These are phyloP conservation scores for Agrotis clavis DNA, from an alignment of 2,888 invertebrate species.

Conservation along the genomic window DNA sequence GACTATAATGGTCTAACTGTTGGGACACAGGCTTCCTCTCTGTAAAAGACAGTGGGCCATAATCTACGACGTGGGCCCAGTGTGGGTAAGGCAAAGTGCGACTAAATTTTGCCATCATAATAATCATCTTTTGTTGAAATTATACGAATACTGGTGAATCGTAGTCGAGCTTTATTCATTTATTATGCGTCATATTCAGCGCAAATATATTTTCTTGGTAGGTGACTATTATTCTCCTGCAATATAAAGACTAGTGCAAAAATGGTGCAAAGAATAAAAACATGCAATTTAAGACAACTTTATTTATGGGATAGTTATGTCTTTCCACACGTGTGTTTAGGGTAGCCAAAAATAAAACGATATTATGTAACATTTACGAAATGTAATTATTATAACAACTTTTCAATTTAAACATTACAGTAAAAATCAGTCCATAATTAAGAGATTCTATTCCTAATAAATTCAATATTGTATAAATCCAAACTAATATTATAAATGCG, in stretches of 20 bases:
- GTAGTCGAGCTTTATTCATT: no score
- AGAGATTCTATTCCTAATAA: constrained; percentile 15
- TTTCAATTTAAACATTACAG: not conserved
- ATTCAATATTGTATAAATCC: not conserved
- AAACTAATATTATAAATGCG: no score
- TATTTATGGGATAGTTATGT: no score
- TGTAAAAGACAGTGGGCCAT: no score
- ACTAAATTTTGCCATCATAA: no score
- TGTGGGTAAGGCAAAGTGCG: no score
- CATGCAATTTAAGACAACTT: not conserved
- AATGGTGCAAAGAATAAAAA: not conserved
- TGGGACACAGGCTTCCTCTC: no score
- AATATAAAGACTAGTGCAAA: not conserved
- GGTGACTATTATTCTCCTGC: not conserved
- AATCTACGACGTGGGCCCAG: no score
- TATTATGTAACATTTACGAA: not conserved
- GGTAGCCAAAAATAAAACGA: constrained; percentile 23
- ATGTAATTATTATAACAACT: constrained; percentile 5
- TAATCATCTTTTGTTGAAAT: no score
- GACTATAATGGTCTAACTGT: no score
- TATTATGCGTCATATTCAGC: no score
- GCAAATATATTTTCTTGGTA: not conserved
- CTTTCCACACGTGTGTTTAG: not conserved
- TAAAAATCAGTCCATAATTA: constrained; percentile 1
- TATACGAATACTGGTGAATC: no score